These are phyloP conservation scores for Lagenorhynchus albirostris DNA, from an alignment of 2,113 vertebrate genomes.

Conservation along the genomic window DNA sequence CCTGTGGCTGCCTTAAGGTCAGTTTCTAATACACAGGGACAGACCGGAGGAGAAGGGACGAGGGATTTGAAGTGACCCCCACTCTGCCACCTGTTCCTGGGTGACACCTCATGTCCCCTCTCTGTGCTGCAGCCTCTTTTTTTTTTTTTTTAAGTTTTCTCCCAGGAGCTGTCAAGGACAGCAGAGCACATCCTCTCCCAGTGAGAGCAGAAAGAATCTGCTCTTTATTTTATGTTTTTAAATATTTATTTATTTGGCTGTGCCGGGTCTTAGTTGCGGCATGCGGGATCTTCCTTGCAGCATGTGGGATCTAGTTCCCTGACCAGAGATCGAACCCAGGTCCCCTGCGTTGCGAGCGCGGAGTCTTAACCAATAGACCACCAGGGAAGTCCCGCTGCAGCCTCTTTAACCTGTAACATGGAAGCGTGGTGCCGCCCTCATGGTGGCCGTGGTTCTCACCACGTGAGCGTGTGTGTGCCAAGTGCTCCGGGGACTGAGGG, in stretches of 20 bases:
- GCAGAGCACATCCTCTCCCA: too few species aligned
- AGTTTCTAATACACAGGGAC: neutral
- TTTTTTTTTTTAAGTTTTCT: neutral
- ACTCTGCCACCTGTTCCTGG: neutral
- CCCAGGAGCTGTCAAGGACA: accelerated
- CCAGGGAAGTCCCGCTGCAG: neutral
- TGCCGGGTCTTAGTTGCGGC: too few species aligned
- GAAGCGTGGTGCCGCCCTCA: accelerated
- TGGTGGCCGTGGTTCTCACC: accelerated
- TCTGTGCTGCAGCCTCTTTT: neutral
- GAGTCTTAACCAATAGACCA: too few species aligned
- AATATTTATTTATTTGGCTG: too few species aligned
- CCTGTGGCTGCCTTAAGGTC: neutral
- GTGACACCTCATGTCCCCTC: neutral
- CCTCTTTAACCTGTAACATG: neutral
- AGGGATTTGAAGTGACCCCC: neutral
- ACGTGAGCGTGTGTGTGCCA: accelerated
- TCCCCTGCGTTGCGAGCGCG: accelerated
- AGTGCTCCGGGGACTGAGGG: neutral
- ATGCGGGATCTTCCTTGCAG: too few species aligned
- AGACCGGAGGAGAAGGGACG: neutral
- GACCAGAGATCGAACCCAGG: too few species aligned
- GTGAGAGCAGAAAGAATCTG: neutral
- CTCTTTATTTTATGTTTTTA: neutral
- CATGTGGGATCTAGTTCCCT: too few species aligned